Evolutionary conservation across 35 echinoderm and acorn worm genomes (phyloP).

Genomic region (Diadema setosum): DNA sequence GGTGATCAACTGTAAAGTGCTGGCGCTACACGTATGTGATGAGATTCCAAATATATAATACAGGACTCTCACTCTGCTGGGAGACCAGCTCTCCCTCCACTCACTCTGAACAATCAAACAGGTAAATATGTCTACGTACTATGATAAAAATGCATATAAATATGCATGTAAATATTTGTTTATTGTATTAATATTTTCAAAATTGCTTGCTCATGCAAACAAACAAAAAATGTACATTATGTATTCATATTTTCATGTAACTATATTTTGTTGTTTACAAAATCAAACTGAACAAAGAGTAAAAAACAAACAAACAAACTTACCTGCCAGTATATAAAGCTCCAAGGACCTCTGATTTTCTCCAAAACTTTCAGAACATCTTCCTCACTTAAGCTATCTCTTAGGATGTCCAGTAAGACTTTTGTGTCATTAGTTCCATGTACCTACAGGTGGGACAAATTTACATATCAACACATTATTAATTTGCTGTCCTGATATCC

Average conservation of each 20-base stretch:
- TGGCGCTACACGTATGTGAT: too few relatives aligned
- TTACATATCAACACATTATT: constrained; percentile 77
- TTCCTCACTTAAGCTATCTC: background rate
- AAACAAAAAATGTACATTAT: background rate
- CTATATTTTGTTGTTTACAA: background rate
- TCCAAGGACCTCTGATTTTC: constrained; percentile 66
- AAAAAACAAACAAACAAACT: too few relatives aligned
- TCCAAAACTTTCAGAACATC: constrained; percentile 27
- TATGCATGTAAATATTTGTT: background rate
- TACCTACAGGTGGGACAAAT: constrained; percentile 38
- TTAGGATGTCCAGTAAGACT: constrained; percentile 23
- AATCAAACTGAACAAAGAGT: too few relatives aligned
- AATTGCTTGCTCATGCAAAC: background rate
- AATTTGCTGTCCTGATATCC: too few relatives aligned
- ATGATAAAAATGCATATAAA: background rate
- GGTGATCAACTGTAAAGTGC: too few relatives aligned
- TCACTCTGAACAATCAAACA: too few relatives aligned
- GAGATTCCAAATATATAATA: too few relatives aligned
- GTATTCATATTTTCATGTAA: background rate
- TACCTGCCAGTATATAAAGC: constrained; percentile 87
- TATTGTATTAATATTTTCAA: background rate
- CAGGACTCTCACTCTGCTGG: too few relatives aligned
- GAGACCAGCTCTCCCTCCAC: too few relatives aligned
- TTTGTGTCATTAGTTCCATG: constrained; percentile 49
- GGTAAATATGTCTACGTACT: too few relatives aligned